Percentiles rank a stretch among this genome's conserved stretches.
These are phyloP conservation scores for Australoheros scitulus DNA, from an alignment of 2,113 vertebrate species.

Conservation along the genomic window DNA sequence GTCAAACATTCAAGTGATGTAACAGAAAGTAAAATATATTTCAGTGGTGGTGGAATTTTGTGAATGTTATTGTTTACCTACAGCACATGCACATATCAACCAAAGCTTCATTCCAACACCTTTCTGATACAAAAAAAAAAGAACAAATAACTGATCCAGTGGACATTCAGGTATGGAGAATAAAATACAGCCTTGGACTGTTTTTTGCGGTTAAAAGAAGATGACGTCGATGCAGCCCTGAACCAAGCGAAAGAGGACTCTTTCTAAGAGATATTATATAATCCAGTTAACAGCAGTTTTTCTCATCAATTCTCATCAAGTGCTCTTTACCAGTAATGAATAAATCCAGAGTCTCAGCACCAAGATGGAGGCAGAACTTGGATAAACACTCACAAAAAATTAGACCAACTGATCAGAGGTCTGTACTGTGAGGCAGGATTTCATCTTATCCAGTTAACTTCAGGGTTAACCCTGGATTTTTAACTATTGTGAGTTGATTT, in stretches of 20 bases:
- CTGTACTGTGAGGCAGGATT: not conserved
- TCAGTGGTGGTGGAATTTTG: not conserved
- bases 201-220: not conserved
- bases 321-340: not conserved
- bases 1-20: slow-evolving; percentile 10
- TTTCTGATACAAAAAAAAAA: not conserved
- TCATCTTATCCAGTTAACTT: not conserved
- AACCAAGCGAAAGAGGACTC: not conserved
- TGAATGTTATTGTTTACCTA: not conserved
- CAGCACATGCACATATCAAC: not conserved
- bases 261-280: not conserved
- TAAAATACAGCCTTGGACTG: not conserved
- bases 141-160: slow-evolving; percentile 3
- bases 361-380: not conserved
- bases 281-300: not conserved
- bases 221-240: not conserved
- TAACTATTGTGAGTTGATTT: not conserved
- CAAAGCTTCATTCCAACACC: not conserved
- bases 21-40: not conserved
- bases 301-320: not conserved
- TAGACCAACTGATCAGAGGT: not conserved
- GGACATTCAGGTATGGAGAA: not conserved
- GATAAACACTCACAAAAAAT: not conserved
- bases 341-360: not conserved
- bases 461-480: not conserved